Percentiles rank a stretch among this genome's conserved stretches.
Conservation (phyloP, 2,797 vertebrate genomes). For the Esox masquinongy region DNA sequence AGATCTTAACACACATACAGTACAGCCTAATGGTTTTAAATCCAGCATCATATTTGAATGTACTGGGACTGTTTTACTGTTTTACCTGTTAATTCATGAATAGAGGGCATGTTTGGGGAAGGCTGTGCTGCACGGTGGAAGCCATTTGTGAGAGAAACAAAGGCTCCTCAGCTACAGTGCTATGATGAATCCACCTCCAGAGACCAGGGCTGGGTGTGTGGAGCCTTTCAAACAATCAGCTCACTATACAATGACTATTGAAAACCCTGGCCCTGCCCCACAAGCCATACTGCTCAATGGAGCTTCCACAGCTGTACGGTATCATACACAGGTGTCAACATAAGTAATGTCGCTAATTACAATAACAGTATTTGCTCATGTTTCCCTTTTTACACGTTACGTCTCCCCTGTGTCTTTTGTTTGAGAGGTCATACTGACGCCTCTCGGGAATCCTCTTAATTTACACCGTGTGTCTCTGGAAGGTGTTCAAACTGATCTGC, state of each 20-base stretch:
- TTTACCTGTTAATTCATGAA: constrained; percentile 54
- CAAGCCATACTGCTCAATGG: constrained; percentile 46
- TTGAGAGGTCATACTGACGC: constrained; percentile 70
- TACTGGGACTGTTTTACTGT: background rate
- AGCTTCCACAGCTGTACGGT: constrained; percentile 69
- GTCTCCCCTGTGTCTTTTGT: constrained; percentile 73
- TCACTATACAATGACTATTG: constrained; percentile 56
- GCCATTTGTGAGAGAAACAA: constrained; percentile 73
- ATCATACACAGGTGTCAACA: constrained; percentile 75
- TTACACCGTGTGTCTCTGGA: constrained; percentile 73
- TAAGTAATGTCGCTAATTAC: constrained; percentile 76
- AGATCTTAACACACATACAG: background rate
- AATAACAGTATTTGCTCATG: constrained; percentile 76
- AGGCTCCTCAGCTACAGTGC: constrained; percentile 58
- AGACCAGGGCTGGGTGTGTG: constrained; percentile 67
- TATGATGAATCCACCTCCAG: constrained; percentile 64
- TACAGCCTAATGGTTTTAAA: background rate
- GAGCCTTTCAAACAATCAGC: constrained; percentile 73
- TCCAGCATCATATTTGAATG: background rate
- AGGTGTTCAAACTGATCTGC: constrained; percentile 63
- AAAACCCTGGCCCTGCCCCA: constrained; percentile 60
- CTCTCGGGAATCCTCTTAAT: constrained; percentile 67
- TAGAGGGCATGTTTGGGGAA: constrained; percentile 56
- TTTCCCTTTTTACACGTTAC: constrained; percentile 71
- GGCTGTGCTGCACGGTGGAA: constrained; percentile 60